Evolutionary conservation across 2,797 vertebrate genomes (phyloP).

Genomic region (Acomys russatus): DNA sequence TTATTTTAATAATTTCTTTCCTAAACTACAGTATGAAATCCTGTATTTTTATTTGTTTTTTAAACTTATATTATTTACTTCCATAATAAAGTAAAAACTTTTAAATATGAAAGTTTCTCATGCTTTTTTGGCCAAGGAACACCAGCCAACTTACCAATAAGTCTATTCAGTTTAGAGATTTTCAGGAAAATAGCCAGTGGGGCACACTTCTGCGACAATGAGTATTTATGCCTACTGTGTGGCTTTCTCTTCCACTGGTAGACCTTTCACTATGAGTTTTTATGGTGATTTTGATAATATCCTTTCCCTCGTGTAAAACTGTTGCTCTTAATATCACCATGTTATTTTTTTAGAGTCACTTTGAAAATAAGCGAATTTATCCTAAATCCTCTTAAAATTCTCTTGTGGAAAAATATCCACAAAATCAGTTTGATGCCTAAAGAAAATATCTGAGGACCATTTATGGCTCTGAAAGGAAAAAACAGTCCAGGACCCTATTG

Average conservation of each 20-base stretch:
- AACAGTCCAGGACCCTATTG: background rate
- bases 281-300: background rate
- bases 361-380: slow-evolving; percentile 41
- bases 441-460: background rate
- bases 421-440: background rate
- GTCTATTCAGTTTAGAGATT: background rate
- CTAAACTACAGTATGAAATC: slow-evolving; percentile 36
- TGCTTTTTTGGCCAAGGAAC: background rate
- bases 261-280: background rate
- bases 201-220: background rate
- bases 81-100: background rate
- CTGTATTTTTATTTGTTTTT: background rate
- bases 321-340: background rate
- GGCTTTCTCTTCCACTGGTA: background rate
- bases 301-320: background rate
- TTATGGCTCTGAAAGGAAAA: background rate
- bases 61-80: slow-evolving; percentile 39
- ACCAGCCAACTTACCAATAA: background rate
- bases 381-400: background rate
- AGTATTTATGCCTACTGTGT: background rate
- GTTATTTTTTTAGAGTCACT: background rate
- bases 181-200: background rate
- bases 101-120: background rate
- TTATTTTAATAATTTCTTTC: slow-evolving; percentile 29
- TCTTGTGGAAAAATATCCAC: background rate